Conservation (phyloP, 1,140 invertebrate genomes). For the Nymphalis io region DNA sequence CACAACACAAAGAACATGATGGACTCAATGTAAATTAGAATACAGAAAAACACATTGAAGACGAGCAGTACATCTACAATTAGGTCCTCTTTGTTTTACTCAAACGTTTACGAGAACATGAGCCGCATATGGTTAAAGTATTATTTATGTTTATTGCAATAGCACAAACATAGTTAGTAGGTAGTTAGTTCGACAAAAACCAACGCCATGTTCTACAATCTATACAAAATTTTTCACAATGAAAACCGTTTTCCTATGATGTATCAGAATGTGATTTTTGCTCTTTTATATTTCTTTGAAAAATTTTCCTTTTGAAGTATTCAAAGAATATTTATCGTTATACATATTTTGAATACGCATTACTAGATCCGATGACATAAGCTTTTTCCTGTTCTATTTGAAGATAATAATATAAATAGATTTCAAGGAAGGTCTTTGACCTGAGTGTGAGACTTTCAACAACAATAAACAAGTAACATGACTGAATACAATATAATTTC, state of each 20-base stretch:
- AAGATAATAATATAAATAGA: constrained; percentile 3
- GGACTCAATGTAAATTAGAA: constrained; percentile 72
- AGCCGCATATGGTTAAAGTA: constrained; percentile 51
- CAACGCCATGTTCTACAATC: background rate
- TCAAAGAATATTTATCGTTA: background rate
- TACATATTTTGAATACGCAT: constrained; percentile 2
- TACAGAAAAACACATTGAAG: constrained; percentile 53
- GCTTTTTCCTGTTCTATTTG: constrained; percentile 10
- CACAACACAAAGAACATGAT: constrained; percentile 62
- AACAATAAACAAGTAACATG: background rate
- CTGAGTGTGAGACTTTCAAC: background rate
- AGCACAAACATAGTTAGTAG: background rate
- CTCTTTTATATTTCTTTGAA: background rate
- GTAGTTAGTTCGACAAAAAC: constrained; percentile 9
- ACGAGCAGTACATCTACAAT: constrained; percentile 68
- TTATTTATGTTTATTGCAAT: constrained; percentile 52
- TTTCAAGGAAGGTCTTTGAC: constrained; percentile 16
- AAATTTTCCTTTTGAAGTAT: background rate
- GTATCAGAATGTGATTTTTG: background rate
- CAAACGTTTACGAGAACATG: constrained; percentile 44
- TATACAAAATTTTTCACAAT: background rate
- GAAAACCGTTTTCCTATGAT: background rate
- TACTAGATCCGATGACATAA: background rate
- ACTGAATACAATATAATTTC: background rate
- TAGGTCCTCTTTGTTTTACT: constrained; percentile 61